A percentile compares a stretch with the other conserved stretches of the same genome.
These are phyloP conservation scores for Caenorhabditis drosophilae DNA, from an alignment of 2,888 invertebrate genomes.

Conservation along the genomic window DNA sequence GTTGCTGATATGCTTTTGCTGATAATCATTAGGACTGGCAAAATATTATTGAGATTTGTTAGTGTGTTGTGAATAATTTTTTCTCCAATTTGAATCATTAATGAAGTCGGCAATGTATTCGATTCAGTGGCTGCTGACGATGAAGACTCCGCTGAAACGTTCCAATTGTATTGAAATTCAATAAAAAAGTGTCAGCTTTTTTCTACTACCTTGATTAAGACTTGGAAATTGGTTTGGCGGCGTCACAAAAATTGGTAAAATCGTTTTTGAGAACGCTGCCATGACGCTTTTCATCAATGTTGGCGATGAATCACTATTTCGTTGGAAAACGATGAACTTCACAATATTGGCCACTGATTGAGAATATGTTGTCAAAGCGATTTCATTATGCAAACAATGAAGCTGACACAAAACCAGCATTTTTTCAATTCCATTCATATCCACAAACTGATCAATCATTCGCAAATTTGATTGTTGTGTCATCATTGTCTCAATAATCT, in stretches of 20 bases:
- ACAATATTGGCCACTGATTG: constrained; percentile 46
- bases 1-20: constrained; percentile 15
- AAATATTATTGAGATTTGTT: constrained; percentile 26
- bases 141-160: too few relatives aligned
- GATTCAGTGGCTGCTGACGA: too few relatives aligned
- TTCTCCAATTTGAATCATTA: constrained; percentile 27
- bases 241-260: constrained; percentile 21
- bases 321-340: constrained; percentile 40
- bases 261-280: constrained; percentile 23
- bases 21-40: constrained; percentile 35
- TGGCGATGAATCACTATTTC: constrained; percentile 20
- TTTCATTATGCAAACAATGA: constrained; percentile 23
- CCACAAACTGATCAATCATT: constrained; percentile 46
- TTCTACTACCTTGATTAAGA: constrained; percentile 4
- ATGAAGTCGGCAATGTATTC: constrained; percentile 3
- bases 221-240: constrained; percentile 10
- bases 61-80: constrained; percentile 29
- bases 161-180: too few relatives aligned
- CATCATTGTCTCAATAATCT: constrained; percentile 53
- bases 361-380: constrained; percentile 32
- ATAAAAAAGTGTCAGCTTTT: neutral
- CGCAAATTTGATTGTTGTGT: constrained; percentile 39
- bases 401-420: constrained; percentile 35
- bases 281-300: constrained; percentile 32
- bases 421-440: constrained; percentile 33